phyloP scores from a whole-genome alignment of 2,888 invertebrate genomes.

The Morpho helenor region DNA sequence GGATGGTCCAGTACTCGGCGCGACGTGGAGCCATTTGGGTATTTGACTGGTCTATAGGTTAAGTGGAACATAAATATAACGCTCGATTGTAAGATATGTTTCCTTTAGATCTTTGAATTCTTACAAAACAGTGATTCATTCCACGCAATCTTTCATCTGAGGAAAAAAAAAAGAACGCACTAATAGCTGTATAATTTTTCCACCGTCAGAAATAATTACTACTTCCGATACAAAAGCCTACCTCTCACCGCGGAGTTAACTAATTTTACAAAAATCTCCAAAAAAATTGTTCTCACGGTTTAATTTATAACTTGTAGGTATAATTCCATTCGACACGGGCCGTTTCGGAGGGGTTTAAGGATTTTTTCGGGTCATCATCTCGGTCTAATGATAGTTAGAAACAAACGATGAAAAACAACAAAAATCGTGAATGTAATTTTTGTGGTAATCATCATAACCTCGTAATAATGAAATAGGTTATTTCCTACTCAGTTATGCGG shows the following conservation, averaged over 20 bases:
- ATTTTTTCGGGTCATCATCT: slow-evolving; percentile 26
- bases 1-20: no score
- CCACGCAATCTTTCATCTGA: no score
- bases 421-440: slow-evolving; percentile 2
- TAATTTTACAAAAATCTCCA: slow-evolving; percentile 29
- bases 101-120: no score
- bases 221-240: slow-evolving; percentile 27
- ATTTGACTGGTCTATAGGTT: no score
- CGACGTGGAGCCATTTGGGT: no score
- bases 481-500: no score
- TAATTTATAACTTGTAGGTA: slow-evolving; percentile 55
- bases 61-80: no score
- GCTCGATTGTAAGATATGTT: no score
- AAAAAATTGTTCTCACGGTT: slow-evolving; percentile 55
- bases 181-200: background rate
- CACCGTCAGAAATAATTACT: slow-evolving; percentile 21
- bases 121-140: no score
- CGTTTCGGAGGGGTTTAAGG: slow-evolving; percentile 45
- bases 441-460: background rate
- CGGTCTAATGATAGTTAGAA: slow-evolving; percentile 9
- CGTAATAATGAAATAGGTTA: background rate
- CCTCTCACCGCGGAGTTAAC: slow-evolving; percentile 32
- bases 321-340: slow-evolving; percentile 62
- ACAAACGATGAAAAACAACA: slow-evolving; percentile 6
- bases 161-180: no score